Evolutionary conservation across 1,140 invertebrate genomes (phyloP), one percentile per base, ranked within the genome.

Genomic region (Sitodiplosis mosellana): DNA sequence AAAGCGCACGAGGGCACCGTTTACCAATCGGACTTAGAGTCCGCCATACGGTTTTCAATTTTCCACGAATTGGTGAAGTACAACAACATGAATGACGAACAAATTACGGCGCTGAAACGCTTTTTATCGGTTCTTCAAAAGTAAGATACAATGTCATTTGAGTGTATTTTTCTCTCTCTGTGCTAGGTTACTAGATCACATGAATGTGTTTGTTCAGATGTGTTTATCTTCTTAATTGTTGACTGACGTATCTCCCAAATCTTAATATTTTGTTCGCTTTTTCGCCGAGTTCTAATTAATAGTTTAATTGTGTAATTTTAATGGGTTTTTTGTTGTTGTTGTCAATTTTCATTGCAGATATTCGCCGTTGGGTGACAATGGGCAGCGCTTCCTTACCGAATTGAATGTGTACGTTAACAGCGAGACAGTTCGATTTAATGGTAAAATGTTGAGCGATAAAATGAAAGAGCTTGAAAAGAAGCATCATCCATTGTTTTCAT

Each of bases 1-100:
- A 22, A 45, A 33, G 22, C 11, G 10, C 3, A 18, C 4, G 2
- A 2, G 15, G 20, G 14, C 5, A 45, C 53, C 12, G 76, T 90
- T 1, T 89, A 81, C 59, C 84, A 90, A 67, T 71, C 77, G 46
- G 91, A 96, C 65, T 62, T 96, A 42, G 87, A 93, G 65, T 83
- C 78, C 58, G 80, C 85, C 0, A 55, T 95, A 11, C 72, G 76
- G 54, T 87, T 83, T 58, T 79, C 80, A 12, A 69, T 95, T 6
- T 72, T 73, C 51, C 80, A 87, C 54, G 92, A 96, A 71, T 74
- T 96, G 10, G 67, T 77, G 10, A 68, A 79, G 47, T 67, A 73
- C 40, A 78, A 78, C 61, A 56, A 56, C 27, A 80, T 95, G 45
- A 65, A 68, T 20, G 83, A 78, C 1, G 76, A 83, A 49, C 69